These are phyloP conservation scores for Lamellibrachia luymesi DNA, from an alignment of 1,140 invertebrate genomes.

Conservation along the genomic window DNA sequence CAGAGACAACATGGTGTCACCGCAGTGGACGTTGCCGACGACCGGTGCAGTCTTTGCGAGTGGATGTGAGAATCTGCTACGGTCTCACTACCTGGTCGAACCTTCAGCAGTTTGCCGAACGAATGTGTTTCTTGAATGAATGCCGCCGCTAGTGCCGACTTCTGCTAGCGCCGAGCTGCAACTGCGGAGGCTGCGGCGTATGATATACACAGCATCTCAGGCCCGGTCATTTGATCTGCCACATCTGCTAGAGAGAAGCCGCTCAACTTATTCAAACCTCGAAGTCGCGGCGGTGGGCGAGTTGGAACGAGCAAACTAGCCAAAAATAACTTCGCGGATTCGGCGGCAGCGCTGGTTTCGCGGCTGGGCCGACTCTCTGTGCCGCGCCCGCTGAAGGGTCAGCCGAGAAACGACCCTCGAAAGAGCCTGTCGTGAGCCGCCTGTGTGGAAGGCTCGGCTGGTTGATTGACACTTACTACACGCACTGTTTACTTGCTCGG, in stretches of 20 bases:
- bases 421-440: neutral
- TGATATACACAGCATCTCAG: neutral
- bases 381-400: neutral
- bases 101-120: neutral
- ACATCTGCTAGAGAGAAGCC: neutral
- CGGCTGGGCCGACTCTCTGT: neutral
- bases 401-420: neutral
- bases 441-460: neutral
- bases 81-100: neutral
- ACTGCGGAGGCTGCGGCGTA: neutral
- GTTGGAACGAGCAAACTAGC: neutral
- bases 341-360: neutral
- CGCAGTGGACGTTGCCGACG: neutral
- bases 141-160: neutral
- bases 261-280: neutral
- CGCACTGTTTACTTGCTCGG: neutral
- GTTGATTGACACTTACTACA: neutral
- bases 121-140: neutral
- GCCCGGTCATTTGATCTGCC: neutral
- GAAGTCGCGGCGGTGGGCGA: neutral
- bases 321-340: neutral
- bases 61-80: neutral
- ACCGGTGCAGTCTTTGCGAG: neutral
- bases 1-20: neutral
- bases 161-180: neutral